A percentile compares a stretch with the other conserved stretches of the same genome.
Conservation (phyloP, 2,888 invertebrate genomes). For the Drepana falcataria region DNA sequence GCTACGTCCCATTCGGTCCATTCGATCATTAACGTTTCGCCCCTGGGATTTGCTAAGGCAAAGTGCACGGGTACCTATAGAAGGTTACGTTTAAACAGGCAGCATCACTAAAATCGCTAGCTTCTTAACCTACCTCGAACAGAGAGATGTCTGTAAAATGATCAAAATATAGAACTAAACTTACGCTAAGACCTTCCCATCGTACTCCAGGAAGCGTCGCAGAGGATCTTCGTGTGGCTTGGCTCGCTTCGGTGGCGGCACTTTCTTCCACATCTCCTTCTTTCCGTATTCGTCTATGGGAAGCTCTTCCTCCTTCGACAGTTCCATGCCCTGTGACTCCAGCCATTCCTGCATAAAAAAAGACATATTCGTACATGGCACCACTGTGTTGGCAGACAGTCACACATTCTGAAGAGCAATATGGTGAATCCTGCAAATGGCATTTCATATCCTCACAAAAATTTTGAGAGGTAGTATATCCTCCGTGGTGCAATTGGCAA, state of each 20-base stretch:
- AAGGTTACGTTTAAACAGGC: too few relatives aligned
- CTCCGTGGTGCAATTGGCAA: slow-evolving; percentile 28
- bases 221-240: slow-evolving; percentile 53
- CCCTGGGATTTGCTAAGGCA: too few relatives aligned
- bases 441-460: background rate
- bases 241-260: slow-evolving; percentile 41
- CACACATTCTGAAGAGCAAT: too few relatives aligned
- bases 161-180: slow-evolving; percentile 14
- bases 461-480: slow-evolving; percentile 1
- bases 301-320: slow-evolving; percentile 82
- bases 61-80: too few relatives aligned
- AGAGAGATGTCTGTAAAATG: too few relatives aligned
- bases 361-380: slow-evolving; percentile 4
- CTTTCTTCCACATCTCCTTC: slow-evolving; percentile 62
- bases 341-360: slow-evolving; percentile 82
- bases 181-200: slow-evolving; percentile 87
- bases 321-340: slow-evolving; percentile 88
- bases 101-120: too few relatives aligned
- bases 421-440: too few relatives aligned
- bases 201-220: slow-evolving; percentile 85
- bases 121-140: too few relatives aligned
- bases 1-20: too few relatives aligned
- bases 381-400: too few relatives aligned
- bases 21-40: too few relatives aligned
- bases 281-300: slow-evolving; percentile 85